Conservation (phyloP, 1,140 invertebrate genomes). For the Vanessa atalanta region DNA sequence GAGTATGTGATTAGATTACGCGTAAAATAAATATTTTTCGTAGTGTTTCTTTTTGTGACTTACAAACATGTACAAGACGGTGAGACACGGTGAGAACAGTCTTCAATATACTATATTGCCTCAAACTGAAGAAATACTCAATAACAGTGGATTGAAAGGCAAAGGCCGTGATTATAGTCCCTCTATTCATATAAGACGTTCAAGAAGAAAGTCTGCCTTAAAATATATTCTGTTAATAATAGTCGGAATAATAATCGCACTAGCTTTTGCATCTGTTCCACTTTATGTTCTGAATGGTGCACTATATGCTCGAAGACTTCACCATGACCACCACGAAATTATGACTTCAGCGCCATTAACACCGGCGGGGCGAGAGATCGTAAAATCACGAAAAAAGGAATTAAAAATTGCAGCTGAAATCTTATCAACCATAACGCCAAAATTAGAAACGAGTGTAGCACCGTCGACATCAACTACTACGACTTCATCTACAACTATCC, state of each 20-base stretch:
- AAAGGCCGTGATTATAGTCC: conserved; percentile 80
- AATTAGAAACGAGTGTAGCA: conserved; percentile 46
- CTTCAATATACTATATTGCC: conserved; percentile 87
- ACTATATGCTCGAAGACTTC: conserved; percentile 55
- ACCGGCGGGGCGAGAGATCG: conserved; percentile 57
- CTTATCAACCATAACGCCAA: conserved; percentile 47
- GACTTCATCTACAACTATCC: conserved; percentile 39
- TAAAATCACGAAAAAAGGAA: conserved; percentile 71
- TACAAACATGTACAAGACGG: conserved; percentile 87
- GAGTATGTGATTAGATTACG: conserved; percentile 65
- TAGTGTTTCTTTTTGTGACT: conserved; percentile 65
- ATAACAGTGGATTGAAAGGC: conserved; percentile 81
- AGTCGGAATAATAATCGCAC: conserved; percentile 61
- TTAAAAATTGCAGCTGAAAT: conserved; percentile 58
- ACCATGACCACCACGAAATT: conserved; percentile 57
- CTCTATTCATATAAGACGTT: conserved; percentile 67
- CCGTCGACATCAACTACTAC: conserved; percentile 43
- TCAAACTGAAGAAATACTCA: conserved; percentile 85
- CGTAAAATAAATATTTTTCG: conserved; percentile 45
- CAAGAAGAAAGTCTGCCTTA: conserved; percentile 62
- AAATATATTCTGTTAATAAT: conserved; percentile 67
- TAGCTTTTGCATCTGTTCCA: conserved; percentile 64
- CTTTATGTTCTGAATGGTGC: conserved; percentile 69
- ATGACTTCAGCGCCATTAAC: conserved; percentile 58
- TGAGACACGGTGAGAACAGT: conserved; percentile 86